These are phyloP conservation scores for Sebastes minor DNA, from an alignment of 2,797 vertebrate species.

Conservation along the genomic window DNA sequence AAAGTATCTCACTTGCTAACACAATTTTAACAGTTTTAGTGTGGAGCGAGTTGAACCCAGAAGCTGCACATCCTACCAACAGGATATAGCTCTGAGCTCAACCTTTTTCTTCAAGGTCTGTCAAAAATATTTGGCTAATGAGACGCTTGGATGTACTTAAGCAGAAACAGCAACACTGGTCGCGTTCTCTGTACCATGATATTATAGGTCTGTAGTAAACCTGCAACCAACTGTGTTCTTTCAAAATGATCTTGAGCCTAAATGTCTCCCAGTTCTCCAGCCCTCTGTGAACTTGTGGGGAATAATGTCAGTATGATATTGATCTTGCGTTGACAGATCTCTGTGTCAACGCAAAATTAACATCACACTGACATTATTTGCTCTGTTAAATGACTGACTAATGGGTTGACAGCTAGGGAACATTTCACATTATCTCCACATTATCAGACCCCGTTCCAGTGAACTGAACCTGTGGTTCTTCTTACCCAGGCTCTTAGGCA, in stretches of 20 bases:
- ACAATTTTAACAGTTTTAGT: accelerated
- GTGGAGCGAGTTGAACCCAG: neutral
- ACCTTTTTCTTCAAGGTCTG: neutral
- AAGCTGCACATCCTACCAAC: neutral
- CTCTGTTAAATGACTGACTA: neutral
- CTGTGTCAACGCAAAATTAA: neutral
- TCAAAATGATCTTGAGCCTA: neutral
- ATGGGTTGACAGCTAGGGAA: neutral
- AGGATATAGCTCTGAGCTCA: neutral
- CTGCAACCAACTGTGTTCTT: neutral
- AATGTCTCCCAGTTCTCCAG: neutral
- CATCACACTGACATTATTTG: neutral
- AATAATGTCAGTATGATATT: accelerated
- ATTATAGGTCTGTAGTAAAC: neutral
- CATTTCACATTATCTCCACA: neutral
- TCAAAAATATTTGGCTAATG: neutral
- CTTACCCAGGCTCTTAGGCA: constrained; percentile 92
- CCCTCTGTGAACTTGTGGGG: neutral
- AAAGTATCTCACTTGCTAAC: neutral
- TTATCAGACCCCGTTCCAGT: neutral
- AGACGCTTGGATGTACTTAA: neutral
- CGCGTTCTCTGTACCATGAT: neutral
- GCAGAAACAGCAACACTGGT: neutral
- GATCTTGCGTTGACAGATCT: too few species aligned
- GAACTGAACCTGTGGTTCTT: neutral